Base-by-base conservation (phyloP, 2,888 invertebrate genomes). In the Tenthredo scrophulariae region DNA sequence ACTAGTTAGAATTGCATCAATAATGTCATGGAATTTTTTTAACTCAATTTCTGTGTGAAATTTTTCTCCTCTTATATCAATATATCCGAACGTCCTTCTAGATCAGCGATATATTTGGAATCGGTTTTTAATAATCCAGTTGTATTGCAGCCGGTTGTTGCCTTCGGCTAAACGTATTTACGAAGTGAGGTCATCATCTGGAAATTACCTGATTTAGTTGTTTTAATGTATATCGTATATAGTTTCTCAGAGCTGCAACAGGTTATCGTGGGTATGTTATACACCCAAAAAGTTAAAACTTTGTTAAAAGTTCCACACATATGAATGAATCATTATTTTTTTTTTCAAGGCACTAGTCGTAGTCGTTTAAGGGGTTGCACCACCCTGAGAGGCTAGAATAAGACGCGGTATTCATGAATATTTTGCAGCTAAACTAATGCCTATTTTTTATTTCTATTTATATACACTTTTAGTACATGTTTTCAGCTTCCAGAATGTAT, bases 101-200 rank as follows among this genome's bases (percentile, higher is more conserved):
- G 10, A 74, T 74, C 40, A 13, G 72, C 72, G n/a, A 74, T 43
- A 43, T 43, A 74, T 43, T 43, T 43, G 72, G 22, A 74, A 74
- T 43, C 43, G 26, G 5, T 74, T 43, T 43, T 74, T 43, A 43
- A 74, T 74, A n/a, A 43, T 43, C 43, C 72, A 74, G 40, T 74
- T 74, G 72, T 43, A 43, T 74, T 37, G 72, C 72, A 74, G 72
- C 72, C 40, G 72, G 72, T 74, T 74, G 22, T 22, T 43, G 72
- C 72, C 72, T 74, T 43, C n/a, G 72, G 72, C 72, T 40, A 43
- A 43, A 74, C 72, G 72, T 74, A 67, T 33, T n/a, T 74, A 74
- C 43, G 72, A 43, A 18, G 72, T 74, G 72, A 74, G 40, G 40
- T 74, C 72, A 74, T 74, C 72, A 74, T 74, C 72, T 74, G 43